Percentiles rank a stretch among this genome's conserved stretches.
These are phyloP conservation scores for Trachurus trachurus DNA, from an alignment of 2,797 vertebrate species.

Conservation along the genomic window DNA sequence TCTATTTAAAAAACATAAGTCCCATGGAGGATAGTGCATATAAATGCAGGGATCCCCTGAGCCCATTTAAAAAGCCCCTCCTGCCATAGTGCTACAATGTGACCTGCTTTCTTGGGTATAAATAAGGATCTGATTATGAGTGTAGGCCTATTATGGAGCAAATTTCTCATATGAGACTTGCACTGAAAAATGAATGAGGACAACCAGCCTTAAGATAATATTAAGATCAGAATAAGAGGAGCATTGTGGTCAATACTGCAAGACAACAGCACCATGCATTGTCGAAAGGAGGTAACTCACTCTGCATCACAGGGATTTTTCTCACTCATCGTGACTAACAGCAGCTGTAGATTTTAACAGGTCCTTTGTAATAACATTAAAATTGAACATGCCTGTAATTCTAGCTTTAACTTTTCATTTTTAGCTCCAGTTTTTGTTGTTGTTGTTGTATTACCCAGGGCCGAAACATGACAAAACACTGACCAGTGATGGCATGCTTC, in stretches of 20 bases:
- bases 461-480: constrained; percentile 39
- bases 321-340: constrained; percentile 27
- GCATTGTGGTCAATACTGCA: constrained; percentile 34
- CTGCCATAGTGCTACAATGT: neutral
- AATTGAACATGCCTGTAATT: constrained; percentile 15
- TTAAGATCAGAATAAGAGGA: neutral
- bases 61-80: neutral
- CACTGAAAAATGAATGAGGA: constrained; percentile 15
- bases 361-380: constrained; percentile 26
- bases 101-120: constrained; percentile 23
- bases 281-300: constrained; percentile 43
- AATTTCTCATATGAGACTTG: constrained; percentile 15
- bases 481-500: constrained; percentile 76
- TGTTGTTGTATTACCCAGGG: constrained; percentile 22
- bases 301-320: constrained; percentile 23
- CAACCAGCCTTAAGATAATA: neutral
- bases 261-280: constrained; percentile 58
- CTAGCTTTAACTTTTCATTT: constrained; percentile 18
- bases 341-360: constrained; percentile 45
- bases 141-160: neutral
- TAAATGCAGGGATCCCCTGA: neutral
- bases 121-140: constrained; percentile 20
- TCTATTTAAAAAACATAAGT: constrained; percentile 17
- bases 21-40: neutral
- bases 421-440: neutral